Evolutionary conservation across 2,113 vertebrate genomes (phyloP), one percentile per base, ranked within the genome.

Genomic region (Eulemur rufifrons): DNA sequence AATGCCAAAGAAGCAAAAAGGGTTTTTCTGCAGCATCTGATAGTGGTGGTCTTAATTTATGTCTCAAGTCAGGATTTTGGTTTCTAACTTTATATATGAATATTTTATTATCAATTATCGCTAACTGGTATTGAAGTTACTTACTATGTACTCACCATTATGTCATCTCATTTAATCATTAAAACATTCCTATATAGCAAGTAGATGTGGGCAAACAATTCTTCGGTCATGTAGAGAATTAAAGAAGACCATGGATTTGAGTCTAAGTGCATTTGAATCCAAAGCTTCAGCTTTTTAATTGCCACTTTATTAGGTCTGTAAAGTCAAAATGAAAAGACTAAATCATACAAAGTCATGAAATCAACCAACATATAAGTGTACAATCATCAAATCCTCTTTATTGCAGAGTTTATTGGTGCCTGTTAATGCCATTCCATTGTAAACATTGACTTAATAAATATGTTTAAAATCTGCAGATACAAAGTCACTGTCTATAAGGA

Each of bases 291-390:
- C 21, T 74, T 11, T 3, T n/a, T 83, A 59, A 52, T 45, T 92
- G 27, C 52, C 37, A 84, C 45, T 81, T 59, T 89, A 71, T 83
- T 92, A 63, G 54, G 25, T 61, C 3, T 13, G 0, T 59, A 7
- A 94, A n/a, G 73, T 4, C 3, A 95, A 96, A 96, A 88, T 82
- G 15, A 54, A 73, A 93, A 88, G 6, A 69, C 0, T 73, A 68
- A 81, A 25, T 71, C 47, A 90, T 56, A 54, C 11, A 50, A 94
- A 86, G 27, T 25, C 8, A 84, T 37, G 13, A 95, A 89, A 87
- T 92, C 84, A 93, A 64, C 25, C 37, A 81, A 84, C 17, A 89
- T 4, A 13, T 34, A 50, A 61, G 2, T 3, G 29, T 25, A 54
- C 3, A 63, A 84, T 84, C 42, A 71, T 56, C 66, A 94, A 68